Conservation (phyloP, 1,140 invertebrate species). For the Sitobion miscanthi region DNA sequence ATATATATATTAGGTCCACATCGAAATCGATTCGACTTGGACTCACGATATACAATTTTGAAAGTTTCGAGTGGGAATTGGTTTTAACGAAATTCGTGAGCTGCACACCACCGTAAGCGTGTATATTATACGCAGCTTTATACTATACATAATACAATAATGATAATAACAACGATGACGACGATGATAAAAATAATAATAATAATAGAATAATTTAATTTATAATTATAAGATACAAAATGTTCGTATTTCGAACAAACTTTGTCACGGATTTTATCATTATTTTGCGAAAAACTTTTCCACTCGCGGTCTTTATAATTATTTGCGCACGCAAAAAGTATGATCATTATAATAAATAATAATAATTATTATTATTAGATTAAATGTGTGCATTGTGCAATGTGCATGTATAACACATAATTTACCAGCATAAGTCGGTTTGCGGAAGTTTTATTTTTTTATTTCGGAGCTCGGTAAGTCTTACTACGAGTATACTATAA, state of each 20-base stretch:
- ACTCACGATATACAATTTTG: background rate
- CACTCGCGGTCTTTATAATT: background rate
- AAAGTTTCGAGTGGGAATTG: slow-evolving; percentile 4
- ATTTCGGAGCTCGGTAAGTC: background rate
- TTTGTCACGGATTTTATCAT: slow-evolving; percentile 5
- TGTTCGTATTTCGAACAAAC: background rate
- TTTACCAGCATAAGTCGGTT: background rate
- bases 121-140: background rate
- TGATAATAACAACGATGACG: slow-evolving; percentile 2
- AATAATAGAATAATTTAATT: slow-evolving; percentile 8
- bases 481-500: background rate
- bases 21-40: background rate
- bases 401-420: background rate
- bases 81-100: background rate
- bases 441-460: background rate
- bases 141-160: background rate
- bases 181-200: background rate
- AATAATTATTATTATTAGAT: background rate
- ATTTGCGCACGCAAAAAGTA: slow-evolving; percentile 1
- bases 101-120: background rate
- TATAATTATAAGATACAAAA: background rate
- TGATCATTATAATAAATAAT: slow-evolving; percentile 18
- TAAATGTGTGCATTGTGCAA: background rate
- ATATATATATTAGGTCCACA: background rate
- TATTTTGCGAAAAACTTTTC: slow-evolving; percentile 2